These are phyloP conservation scores for Halesus radiatus DNA, from an alignment of 1,140 invertebrate genomes.

Conservation along the genomic window DNA sequence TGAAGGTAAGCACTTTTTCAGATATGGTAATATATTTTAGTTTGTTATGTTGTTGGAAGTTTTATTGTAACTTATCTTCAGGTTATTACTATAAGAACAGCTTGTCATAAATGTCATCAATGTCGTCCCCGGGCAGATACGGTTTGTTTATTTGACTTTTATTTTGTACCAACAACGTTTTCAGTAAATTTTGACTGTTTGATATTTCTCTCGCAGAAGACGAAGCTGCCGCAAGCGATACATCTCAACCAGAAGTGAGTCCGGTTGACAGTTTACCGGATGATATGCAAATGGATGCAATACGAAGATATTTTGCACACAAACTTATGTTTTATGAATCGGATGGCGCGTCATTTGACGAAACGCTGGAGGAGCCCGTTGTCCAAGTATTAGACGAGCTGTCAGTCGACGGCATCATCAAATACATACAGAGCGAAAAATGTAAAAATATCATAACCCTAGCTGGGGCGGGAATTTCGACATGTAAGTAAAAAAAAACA, in stretches of 20 bases:
- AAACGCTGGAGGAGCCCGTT: constrained; percentile 17
- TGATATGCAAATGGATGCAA: constrained; percentile 64
- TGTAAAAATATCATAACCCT: constrained; percentile 92
- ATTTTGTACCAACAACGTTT: constrained; percentile 12
- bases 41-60: neutral
- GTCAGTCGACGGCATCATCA: constrained; percentile 65
- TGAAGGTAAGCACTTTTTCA: too few relatives aligned
- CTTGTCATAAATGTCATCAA: constrained; percentile 48
- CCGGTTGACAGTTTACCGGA: constrained; percentile 57
- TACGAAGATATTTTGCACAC: constrained; percentile 65
- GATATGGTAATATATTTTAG: too few relatives aligned
- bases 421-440: constrained; percentile 74
- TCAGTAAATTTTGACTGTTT: neutral
- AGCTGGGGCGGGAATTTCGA: constrained; percentile 96
- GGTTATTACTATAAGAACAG: constrained; percentile 36
- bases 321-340: constrained; percentile 67
- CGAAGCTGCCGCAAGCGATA: constrained; percentile 27
- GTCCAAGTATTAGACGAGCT: constrained; percentile 67
- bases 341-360: constrained; percentile 24
- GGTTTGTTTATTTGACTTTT: constrained; percentile 38
- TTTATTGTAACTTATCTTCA: constrained; percentile 5
- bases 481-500: constrained; percentile 76
- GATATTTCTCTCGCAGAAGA: constrained; percentile 31
- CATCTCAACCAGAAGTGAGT: constrained; percentile 25
- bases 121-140: constrained; percentile 41